Percentiles rank a stretch among this genome's conserved stretches.
These are phyloP conservation scores for Microctenopoma lineatum DNA, from an alignment of 2,797 vertebrate species.

Conservation along the genomic window DNA sequence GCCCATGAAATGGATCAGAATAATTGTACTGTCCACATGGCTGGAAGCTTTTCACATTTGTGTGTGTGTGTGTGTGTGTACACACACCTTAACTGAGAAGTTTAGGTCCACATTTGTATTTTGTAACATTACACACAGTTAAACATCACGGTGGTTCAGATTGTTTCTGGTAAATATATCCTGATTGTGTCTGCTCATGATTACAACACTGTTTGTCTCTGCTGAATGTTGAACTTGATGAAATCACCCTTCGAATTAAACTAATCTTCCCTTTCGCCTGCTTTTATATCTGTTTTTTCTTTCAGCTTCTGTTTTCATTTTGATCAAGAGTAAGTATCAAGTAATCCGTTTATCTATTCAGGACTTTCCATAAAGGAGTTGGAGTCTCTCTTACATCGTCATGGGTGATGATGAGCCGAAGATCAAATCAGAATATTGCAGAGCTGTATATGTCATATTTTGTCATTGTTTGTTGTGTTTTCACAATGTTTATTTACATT, in stretches of 20 bases:
- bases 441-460: not conserved
- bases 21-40: slow-evolving; percentile 35
- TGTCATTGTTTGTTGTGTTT: not conserved
- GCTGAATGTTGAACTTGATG: not conserved
- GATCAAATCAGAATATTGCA: too few species aligned
- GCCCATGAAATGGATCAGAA: slow-evolving; percentile 56
- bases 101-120: not conserved
- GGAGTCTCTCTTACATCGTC: slow-evolving; percentile 48
- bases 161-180: slow-evolving; percentile 9
- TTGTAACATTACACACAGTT: not conserved
- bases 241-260: not conserved
- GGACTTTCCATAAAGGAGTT: slow-evolving; percentile 49
- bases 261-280: not conserved
- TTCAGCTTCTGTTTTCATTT: not conserved
- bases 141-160: not conserved
- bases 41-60: slow-evolving; percentile 15
- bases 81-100: too few species aligned
- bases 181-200: slow-evolving; percentile 13
- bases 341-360: slow-evolving; percentile 59
- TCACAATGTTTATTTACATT: not conserved
- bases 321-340: slow-evolving; percentile 15
- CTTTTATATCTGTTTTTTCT: slow-evolving; percentile 11
- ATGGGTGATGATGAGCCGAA: slow-evolving; percentile 32
- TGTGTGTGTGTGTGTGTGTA: not conserved
- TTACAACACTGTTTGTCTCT: not conserved